phyloP scores from a whole-genome alignment of 2,888 invertebrate species.

The Lasioglossum oenotherae region DNA sequence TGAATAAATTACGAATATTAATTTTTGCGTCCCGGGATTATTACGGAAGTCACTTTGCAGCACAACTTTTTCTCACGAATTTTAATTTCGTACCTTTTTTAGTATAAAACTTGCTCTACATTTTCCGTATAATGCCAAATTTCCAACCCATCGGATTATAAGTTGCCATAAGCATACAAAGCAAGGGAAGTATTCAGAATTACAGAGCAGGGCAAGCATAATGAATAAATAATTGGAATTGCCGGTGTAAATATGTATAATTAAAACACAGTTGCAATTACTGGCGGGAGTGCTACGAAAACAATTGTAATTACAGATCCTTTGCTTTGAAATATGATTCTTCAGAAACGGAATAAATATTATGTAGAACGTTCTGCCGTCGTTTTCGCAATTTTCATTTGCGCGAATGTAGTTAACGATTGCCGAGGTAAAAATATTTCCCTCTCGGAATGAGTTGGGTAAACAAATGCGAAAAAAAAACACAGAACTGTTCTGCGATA shows the following conservation, averaged over 20 bases:
- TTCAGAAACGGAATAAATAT: background rate
- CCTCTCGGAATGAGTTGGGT: background rate
- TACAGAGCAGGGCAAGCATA: too few species aligned
- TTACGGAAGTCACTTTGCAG: background rate
- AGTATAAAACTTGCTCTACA: background rate
- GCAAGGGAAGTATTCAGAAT: background rate
- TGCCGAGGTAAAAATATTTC: background rate
- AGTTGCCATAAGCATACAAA: background rate
- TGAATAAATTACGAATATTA: conserved; percentile 15
- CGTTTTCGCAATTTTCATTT: background rate
- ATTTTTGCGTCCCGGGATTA: background rate
- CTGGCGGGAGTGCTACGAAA: background rate
- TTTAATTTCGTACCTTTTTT: background rate
- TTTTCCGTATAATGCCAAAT: background rate
- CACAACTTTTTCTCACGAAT: background rate
- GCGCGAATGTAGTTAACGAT: background rate
- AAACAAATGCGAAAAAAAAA: background rate
- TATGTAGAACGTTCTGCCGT: background rate
- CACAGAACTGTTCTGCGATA: background rate
- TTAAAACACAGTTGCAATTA: background rate
- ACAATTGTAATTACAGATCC: background rate
- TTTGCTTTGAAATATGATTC: background rate
- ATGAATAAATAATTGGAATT: background rate
- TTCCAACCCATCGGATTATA: background rate
- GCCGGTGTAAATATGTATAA: background rate